These are phyloP conservation scores for Drosophila navojoa DNA, from an alignment of 1,140 invertebrate species.

Conservation along the genomic window DNA sequence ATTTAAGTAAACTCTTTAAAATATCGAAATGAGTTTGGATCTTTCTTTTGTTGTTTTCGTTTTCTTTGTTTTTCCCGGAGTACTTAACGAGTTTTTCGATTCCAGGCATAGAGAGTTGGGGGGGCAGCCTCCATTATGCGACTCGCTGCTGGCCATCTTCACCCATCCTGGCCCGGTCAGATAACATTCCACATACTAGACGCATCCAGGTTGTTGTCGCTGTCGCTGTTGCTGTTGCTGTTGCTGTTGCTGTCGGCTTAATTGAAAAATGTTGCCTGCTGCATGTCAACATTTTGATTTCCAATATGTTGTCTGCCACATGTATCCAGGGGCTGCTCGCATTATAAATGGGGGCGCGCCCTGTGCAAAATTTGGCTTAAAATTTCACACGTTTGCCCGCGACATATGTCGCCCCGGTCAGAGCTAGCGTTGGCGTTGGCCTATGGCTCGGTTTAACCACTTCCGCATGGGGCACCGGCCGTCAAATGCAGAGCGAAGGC, in stretches of 20 bases:
- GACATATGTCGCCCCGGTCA: constrained; percentile 59
- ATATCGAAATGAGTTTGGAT: no score
- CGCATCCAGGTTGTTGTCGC: constrained; percentile 6
- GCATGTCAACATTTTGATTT: constrained; percentile 80
- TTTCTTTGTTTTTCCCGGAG: no score
- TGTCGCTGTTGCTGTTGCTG: constrained; percentile 1
- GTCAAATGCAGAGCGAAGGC: constrained; percentile 62
- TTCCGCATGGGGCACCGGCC: constrained; percentile 61
- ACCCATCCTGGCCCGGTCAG: neutral
- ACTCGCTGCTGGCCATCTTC: neutral
- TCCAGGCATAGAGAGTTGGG: no score
- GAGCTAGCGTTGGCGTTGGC: neutral
- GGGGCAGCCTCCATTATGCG: neutral
- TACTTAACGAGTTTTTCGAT: no score
- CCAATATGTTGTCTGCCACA: constrained; percentile 67
- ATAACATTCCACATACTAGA: constrained; percentile 28
- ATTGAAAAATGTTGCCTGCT: constrained; percentile 74
- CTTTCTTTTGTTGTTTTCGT: no score
- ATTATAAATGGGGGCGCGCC: constrained; percentile 57
- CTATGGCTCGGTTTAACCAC: constrained; percentile 58
- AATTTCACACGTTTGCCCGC: constrained; percentile 76
- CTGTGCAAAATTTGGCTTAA: constrained; percentile 60
- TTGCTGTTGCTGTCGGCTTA: constrained; percentile 55
- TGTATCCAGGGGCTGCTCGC: constrained; percentile 13
- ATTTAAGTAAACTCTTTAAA: no score